Evolutionary conservation across 2,797 vertebrate genomes (phyloP).

Genomic region (Helarctos malayanus): DNA sequence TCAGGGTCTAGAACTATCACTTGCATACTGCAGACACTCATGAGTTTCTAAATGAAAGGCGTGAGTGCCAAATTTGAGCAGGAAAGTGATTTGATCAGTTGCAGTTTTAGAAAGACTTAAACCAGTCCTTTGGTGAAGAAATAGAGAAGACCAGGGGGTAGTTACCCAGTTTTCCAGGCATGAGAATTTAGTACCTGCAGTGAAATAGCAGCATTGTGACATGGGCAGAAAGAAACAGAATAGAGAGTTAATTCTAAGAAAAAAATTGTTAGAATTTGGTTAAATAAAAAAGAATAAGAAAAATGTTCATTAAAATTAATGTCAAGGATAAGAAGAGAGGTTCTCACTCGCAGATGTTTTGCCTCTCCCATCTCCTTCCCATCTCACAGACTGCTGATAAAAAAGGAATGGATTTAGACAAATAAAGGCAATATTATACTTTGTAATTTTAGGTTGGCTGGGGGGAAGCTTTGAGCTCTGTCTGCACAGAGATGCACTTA

Average conservation of each 20-base stretch:
- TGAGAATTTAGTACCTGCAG: background rate
- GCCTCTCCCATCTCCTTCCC: background rate
- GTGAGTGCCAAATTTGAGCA: background rate
- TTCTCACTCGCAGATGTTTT: conserved; percentile 45
- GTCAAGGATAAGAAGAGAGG: conserved; percentile 42
- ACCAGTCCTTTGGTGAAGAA: background rate
- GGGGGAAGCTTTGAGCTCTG: background rate
- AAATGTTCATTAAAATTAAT: conserved; percentile 41
- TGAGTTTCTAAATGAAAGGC: background rate
- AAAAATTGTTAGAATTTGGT: conserved; percentile 1
- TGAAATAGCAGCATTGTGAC: background rate
- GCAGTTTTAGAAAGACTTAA: background rate
- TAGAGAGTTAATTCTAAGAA: conserved; percentile 27
- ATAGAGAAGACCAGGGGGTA: background rate
- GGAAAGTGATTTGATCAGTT: background rate
- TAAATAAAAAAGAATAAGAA: conserved; percentile 37
- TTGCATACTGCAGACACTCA: background rate
- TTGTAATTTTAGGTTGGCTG: background rate
- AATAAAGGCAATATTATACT: conserved; percentile 27
- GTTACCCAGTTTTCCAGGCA: background rate
- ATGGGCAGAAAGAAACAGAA: background rate
- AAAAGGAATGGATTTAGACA: background rate
- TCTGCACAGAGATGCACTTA: conserved; percentile 17
- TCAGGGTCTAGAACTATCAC: background rate
- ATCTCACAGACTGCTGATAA: background rate